These are phyloP conservation scores for Periphyllus acericola DNA, from an alignment of 2,888 invertebrate genomes.

Conservation along the genomic window DNA sequence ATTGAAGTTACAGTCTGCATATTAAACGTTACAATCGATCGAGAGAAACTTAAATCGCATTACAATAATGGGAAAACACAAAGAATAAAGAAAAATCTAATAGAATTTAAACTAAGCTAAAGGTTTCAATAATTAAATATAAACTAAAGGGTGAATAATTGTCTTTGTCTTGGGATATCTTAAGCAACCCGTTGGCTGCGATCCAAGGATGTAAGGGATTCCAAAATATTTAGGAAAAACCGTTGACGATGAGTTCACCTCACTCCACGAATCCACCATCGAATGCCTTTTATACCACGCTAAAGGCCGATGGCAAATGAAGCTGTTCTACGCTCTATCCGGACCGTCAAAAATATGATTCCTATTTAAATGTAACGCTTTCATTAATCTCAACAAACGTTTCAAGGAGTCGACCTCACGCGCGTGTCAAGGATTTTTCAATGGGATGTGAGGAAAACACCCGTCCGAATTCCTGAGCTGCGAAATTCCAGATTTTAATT, in stretches of 20 bases:
- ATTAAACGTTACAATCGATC: slow-evolving; percentile 12
- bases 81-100: slow-evolving; percentile 8
- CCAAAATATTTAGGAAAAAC: slow-evolving; percentile 16
- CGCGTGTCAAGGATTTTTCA: neutral
- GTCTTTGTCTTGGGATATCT: neutral
- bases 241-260: neutral
- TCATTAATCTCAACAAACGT: slow-evolving; percentile 25
- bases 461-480: neutral
- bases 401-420: neutral
- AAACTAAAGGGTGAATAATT: slow-evolving; percentile 50
- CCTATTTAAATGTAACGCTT: slow-evolving; percentile 6
- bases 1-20: neutral
- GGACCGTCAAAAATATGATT: slow-evolving; percentile 8
- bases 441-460: neutral
- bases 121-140: slow-evolving; percentile 53
- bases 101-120: neutral
- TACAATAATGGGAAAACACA: neutral
- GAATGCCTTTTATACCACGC: neutral
- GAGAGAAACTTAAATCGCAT: neutral
- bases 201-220: neutral
- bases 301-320: neutral
- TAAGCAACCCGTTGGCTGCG: slow-evolving; percentile 9
- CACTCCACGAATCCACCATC: neutral
- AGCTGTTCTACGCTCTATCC: neutral
- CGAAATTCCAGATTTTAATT: slow-evolving; percentile 50